Conservation (phyloP, 2,888 invertebrate species). For the Brenthis hecate region DNA sequence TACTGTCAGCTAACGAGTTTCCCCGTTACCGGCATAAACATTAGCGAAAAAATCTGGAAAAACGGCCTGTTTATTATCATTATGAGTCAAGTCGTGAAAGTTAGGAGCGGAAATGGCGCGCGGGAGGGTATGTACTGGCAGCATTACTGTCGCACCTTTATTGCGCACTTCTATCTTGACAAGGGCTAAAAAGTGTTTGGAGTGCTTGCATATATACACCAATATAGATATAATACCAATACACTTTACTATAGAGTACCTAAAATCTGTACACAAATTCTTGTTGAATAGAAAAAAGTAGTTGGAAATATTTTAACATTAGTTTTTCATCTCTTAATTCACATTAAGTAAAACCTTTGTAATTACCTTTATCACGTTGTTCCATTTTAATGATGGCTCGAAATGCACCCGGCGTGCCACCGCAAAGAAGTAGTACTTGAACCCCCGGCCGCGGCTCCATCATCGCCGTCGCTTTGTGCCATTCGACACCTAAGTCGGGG, state of each 20-base stretch:
- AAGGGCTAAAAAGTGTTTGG: conserved; percentile 41
- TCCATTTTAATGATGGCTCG: conserved; percentile 59
- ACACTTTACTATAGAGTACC: neutral
- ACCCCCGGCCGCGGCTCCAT: conserved; percentile 66
- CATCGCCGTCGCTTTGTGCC: conserved; percentile 59
- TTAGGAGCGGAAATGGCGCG: conserved; percentile 73
- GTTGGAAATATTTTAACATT: too few relatives aligned
- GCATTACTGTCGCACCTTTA: conserved; percentile 55
- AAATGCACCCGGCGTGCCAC: conserved; percentile 59
- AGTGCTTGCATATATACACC: conserved; percentile 18
- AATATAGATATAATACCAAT: conserved; percentile 1
- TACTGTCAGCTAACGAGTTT: conserved; percentile 48
- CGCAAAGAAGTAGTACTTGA: conserved; percentile 57
- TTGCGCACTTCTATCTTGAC: conserved; percentile 52
- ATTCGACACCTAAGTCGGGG: conserved; percentile 52
- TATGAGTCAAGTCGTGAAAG: conserved; percentile 72
- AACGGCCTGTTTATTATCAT: conserved; percentile 74
- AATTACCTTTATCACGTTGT: conserved; percentile 42
- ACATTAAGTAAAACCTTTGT: conserved; percentile 2
- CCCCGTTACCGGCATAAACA: conserved; percentile 56
- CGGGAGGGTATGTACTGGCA: conserved; percentile 50
- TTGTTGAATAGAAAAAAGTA: too few relatives aligned
- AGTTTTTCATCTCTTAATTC: too few relatives aligned
- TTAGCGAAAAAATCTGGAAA: conserved; percentile 59
- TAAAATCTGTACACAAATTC: neutral